Percentiles rank a stretch among this genome's conserved stretches.
Evolutionary conservation across 2,888 invertebrate genomes (phyloP).

Genomic region (Mythimna impura): DNA sequence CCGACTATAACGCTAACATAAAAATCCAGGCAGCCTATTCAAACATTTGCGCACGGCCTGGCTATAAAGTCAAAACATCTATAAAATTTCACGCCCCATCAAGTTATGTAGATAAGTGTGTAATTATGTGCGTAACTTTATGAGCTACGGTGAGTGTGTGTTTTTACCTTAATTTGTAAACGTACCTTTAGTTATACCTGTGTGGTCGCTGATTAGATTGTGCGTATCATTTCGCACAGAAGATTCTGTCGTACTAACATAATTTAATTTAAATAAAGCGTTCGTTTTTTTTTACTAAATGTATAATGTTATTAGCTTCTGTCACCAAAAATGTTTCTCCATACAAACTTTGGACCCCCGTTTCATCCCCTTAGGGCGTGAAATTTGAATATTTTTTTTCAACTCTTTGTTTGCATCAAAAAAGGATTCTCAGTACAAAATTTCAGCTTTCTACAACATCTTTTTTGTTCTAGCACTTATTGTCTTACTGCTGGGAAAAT

Average conservation of each 20-base stretch:
- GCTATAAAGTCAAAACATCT: conserved; percentile 43
- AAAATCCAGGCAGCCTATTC: conserved; percentile 38
- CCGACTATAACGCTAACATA: conserved; percentile 37
- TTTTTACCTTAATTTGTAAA: conserved; percentile 41
- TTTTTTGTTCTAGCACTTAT: too few species aligned
- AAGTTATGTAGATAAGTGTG: conserved; percentile 52
- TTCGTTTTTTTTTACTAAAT: too few species aligned
- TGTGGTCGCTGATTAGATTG: background rate
- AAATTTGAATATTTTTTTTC: too few species aligned
- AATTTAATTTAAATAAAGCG: background rate
- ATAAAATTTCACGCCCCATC: conserved; percentile 62
- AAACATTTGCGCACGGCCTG: conserved; percentile 38
- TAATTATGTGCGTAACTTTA: conserved; percentile 54
- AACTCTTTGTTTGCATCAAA: too few species aligned
- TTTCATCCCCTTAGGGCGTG: too few species aligned
- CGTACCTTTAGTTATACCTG: conserved; percentile 5
- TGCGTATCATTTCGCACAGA: background rate
- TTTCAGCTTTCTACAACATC: too few species aligned
- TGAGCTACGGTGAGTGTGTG: conserved; percentile 25
- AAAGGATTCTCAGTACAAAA: too few species aligned
- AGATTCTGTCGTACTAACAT: background rate
- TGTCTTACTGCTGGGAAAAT: too few species aligned
- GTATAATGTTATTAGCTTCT: too few species aligned
- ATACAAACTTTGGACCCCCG: too few species aligned
- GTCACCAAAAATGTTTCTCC: too few species aligned